Evolutionary conservation across 1,140 invertebrate species (phyloP).

Genomic region (Drosophila sulfurigaster): DNA sequence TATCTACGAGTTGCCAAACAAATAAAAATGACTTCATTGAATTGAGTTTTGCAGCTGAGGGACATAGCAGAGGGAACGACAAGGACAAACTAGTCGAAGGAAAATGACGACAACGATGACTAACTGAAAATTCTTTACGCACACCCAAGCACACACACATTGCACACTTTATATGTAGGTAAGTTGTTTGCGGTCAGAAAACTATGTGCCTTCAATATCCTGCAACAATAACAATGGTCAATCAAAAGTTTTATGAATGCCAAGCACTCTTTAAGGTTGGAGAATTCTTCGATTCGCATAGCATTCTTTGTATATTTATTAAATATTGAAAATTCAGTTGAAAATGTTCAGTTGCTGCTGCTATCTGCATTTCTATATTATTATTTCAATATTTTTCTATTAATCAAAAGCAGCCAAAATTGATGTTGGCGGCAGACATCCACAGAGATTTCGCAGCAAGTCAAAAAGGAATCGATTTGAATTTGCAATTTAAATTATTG

Average conservation of each 20-base stretch:
- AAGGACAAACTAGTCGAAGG: not conserved
- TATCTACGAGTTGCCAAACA: slow-evolving; percentile 74
- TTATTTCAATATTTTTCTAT: slow-evolving; percentile 49
- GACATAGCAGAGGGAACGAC: slow-evolving; percentile 7
- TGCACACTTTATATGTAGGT: too few species aligned
- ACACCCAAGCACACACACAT: not conserved
- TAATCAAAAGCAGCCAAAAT: slow-evolving; percentile 37
- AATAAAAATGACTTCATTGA: slow-evolving; percentile 81
- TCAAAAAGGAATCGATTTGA: slow-evolving; percentile 35
- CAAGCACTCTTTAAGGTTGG: not conserved
- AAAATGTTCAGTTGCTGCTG: not conserved
- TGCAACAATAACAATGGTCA: not conserved
- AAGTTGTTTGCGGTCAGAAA: not conserved
- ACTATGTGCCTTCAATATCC: slow-evolving; percentile 14
- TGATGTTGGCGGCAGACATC: slow-evolving; percentile 60
- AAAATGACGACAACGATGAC: slow-evolving; percentile 36
- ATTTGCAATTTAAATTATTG: slow-evolving; percentile 75
- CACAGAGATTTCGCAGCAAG: slow-evolving; percentile 35
- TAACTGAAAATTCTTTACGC: slow-evolving; percentile 21
- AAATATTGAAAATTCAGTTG: not conserved
- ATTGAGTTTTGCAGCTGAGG: slow-evolving; percentile 67
- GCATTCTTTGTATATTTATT: not conserved
- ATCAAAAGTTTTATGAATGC: not conserved
- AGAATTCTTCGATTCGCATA: not conserved
- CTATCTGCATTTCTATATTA: slow-evolving; percentile 22